Percentiles rank a stretch among this genome's conserved stretches.
Conservation (phyloP, 2,797 vertebrate genomes). For the Crocodylus rhombifer region DNA sequence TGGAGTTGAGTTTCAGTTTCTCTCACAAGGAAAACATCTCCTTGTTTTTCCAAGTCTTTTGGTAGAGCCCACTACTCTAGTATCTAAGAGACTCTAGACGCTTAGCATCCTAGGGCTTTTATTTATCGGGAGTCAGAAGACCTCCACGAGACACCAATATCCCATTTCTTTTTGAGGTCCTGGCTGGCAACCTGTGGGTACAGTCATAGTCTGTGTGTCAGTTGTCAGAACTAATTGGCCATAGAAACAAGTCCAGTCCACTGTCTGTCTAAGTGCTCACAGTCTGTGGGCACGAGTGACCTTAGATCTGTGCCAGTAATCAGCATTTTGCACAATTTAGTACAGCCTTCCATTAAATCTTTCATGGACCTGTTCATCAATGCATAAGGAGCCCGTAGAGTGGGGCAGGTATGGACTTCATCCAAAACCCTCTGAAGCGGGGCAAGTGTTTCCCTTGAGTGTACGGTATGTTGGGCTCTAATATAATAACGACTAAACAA, state of each 20-base stretch:
- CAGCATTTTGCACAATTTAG: neutral
- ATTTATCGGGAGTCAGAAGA: neutral
- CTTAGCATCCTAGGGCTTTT: neutral
- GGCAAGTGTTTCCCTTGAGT: neutral
- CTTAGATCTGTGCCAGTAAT: neutral
- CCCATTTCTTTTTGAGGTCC: neutral
- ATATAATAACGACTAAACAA: neutral
- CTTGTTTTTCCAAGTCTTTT: too few relatives aligned
- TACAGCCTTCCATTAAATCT: neutral
- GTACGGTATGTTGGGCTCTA: neutral
- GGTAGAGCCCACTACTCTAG: neutral
- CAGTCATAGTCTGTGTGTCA: neutral
- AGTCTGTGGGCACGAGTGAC: neutral
- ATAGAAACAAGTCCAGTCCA: neutral
- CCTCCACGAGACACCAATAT: neutral
- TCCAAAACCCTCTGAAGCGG: neutral
- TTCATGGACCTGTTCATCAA: neutral
- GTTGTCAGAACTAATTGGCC: neutral
- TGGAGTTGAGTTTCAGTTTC: neutral
- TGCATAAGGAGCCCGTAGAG: neutral
- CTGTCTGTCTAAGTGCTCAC: neutral
- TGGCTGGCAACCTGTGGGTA: neutral
- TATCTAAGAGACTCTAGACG: neutral
- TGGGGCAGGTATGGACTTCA: neutral
- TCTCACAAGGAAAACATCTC: neutral